phyloP scores from a whole-genome alignment of 2,797 vertebrate genomes.

The Pristis pectinata region DNA sequence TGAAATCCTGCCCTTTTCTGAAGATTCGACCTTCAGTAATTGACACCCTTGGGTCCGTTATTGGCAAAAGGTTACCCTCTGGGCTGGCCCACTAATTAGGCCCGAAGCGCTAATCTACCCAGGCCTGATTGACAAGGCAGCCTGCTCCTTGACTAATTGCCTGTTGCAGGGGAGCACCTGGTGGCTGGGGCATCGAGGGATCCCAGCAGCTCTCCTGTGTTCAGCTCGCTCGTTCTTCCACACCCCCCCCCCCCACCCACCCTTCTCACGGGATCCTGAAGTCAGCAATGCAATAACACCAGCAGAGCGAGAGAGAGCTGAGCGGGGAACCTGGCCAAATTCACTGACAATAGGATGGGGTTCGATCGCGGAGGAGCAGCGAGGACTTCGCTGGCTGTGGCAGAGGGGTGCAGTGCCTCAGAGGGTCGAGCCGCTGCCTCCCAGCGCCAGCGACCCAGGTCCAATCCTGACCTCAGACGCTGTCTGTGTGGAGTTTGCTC shows the following conservation, averaged over 20 bases:
- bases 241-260: neutral
- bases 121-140: conserved; percentile 70
- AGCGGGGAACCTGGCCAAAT: too few relatives aligned
- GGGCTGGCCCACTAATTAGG: conserved; percentile 74
- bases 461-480: too few relatives aligned
- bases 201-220: neutral
- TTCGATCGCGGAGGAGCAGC: neutral
- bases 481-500: too few relatives aligned
- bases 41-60: conserved; percentile 76
- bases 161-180: conserved; percentile 75
- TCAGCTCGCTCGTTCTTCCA: too few relatives aligned
- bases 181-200: conserved; percentile 37
- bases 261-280: neutral
- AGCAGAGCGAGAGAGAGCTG: neutral
- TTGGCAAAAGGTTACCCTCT: conserved; percentile 75
- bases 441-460: too few relatives aligned
- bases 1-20: conserved; percentile 74
- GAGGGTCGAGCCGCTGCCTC: too few relatives aligned
- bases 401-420: too few relatives aligned
- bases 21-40: conserved; percentile 77
- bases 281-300: neutral
- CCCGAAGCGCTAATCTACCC: conserved; percentile 70
- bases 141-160: conserved; percentile 71
- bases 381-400: too few relatives aligned
- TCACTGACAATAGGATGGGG: neutral